phyloP scores from a whole-genome alignment of 2,113 vertebrate genomes.

The Neomonachus schauinslandi region DNA sequence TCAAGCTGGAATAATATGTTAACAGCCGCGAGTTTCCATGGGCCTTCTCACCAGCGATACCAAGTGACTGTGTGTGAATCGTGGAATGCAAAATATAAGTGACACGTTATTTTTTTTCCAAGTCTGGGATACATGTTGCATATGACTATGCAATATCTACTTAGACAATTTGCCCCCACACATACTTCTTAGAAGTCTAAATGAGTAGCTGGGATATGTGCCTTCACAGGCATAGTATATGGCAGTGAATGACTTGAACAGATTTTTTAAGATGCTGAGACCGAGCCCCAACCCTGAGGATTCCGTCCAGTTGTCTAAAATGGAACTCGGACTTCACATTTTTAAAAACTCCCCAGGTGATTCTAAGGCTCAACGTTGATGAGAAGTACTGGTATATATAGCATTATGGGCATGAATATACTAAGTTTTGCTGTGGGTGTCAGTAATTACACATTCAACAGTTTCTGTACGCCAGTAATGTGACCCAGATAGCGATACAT shows the following conservation, averaged over 20 bases:
- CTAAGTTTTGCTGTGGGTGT: not conserved
- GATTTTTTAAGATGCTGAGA: not conserved
- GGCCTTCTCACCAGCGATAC: not conserved
- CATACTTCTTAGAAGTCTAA: not conserved
- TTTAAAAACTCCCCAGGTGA: not conserved
- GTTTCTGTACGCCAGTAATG: not conserved
- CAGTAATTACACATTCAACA: not conserved
- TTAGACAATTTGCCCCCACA: not conserved
- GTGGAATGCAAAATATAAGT: not conserved
- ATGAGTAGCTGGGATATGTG: not conserved
- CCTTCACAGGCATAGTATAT: not conserved
- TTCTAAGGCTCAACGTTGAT: not conserved
- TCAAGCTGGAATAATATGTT: slow-evolving; percentile 74
- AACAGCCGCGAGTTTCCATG: not conserved
- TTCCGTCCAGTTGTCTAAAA: not conserved
- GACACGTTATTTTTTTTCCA: not conserved
- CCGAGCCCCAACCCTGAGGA: not conserved
- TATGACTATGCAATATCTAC: not conserved
- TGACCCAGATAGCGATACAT: not conserved
- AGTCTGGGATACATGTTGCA: not conserved
- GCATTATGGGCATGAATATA: not conserved
- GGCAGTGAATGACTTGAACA: not conserved
- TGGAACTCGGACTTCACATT: not conserved
- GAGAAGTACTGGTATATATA: not conserved
- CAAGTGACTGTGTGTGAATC: not conserved